Evolutionary conservation across 2,888 invertebrate species (phyloP).

Genomic region (Isotomurus palustris): DNA sequence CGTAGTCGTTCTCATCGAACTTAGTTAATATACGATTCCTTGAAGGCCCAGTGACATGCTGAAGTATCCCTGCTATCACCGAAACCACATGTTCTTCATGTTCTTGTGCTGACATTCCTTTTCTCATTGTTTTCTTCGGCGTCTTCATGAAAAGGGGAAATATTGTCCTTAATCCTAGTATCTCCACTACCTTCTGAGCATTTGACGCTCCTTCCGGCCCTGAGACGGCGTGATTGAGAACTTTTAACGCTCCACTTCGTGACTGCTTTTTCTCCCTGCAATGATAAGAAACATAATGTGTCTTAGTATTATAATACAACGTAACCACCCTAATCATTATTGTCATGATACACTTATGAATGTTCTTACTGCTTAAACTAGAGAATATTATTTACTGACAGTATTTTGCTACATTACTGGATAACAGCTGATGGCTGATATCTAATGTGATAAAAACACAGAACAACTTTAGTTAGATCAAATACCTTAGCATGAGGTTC

Average conservation of each 20-base stretch:
- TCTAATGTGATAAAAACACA: neutral
- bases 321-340: neutral
- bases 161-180: slow-evolving; percentile 88
- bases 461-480: neutral
- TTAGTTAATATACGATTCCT: slow-evolving; percentile 85
- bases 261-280: slow-evolving; percentile 89
- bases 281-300: too few species aligned
- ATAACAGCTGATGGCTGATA: too few species aligned
- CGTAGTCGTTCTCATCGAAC: slow-evolving; percentile 96
- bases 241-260: slow-evolving; percentile 91
- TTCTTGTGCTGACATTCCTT: slow-evolving; percentile 75
- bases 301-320: slow-evolving; percentile 4
- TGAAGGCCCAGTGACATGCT: slow-evolving; percentile 86
- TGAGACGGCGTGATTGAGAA: slow-evolving; percentile 94
- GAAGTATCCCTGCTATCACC: slow-evolving; percentile 85
- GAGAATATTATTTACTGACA: too few species aligned
- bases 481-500: slow-evolving; percentile 90
- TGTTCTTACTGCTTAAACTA: too few species aligned
- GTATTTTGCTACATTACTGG: too few species aligned
- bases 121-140: slow-evolving; percentile 75
- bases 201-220: slow-evolving; percentile 91
- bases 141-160: slow-evolving; percentile 99
- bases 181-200: slow-evolving; percentile 96
- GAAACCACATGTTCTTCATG: slow-evolving; percentile 94
- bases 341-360: neutral